Conservation (phyloP, 2,888 invertebrate species). For the Drosophila limbata region DNA sequence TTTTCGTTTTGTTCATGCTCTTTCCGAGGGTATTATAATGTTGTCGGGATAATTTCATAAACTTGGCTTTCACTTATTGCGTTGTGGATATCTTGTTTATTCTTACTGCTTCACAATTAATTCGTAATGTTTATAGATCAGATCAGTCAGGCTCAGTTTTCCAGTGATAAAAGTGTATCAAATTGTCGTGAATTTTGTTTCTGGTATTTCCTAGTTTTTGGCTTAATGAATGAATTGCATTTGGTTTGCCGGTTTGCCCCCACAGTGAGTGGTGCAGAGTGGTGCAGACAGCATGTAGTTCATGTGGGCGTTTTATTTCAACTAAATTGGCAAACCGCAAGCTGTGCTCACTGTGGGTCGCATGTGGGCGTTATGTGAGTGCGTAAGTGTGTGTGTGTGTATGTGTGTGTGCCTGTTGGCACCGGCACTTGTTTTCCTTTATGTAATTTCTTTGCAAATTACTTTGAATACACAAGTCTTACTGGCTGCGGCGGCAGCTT, state of each 20-base stretch:
- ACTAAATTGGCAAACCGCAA: slow-evolving; percentile 78
- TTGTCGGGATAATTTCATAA: no score
- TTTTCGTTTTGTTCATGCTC: background rate
- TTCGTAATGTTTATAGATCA: background rate
- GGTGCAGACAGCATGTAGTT: slow-evolving; percentile 50
- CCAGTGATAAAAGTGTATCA: slow-evolving; percentile 9
- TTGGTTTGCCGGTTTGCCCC: slow-evolving; percentile 75
- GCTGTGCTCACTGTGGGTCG: slow-evolving; percentile 38
- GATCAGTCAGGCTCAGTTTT: background rate
- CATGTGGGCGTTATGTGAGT: slow-evolving; percentile 55
- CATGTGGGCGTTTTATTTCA: slow-evolving; percentile 80
- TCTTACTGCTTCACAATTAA: background rate
- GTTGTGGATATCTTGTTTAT: no score
- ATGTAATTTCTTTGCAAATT: slow-evolving; percentile 79
- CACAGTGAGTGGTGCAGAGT: slow-evolving; percentile 55
- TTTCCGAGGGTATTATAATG: background rate
- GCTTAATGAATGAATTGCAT: slow-evolving; percentile 68
- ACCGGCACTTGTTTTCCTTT: slow-evolving; percentile 78
- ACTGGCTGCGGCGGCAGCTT: slow-evolving; percentile 25
- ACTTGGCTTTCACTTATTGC: no score
- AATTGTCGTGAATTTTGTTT: slow-evolving; percentile 10
- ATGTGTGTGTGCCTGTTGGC: slow-evolving; percentile 47
- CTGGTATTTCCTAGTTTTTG: slow-evolving; percentile 29
- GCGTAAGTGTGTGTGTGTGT: slow-evolving; percentile 25
- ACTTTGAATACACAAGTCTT: slow-evolving; percentile 62